Conservation (phyloP, 1,140 invertebrate genomes). For the Neotoxoptera formosana region DNA sequence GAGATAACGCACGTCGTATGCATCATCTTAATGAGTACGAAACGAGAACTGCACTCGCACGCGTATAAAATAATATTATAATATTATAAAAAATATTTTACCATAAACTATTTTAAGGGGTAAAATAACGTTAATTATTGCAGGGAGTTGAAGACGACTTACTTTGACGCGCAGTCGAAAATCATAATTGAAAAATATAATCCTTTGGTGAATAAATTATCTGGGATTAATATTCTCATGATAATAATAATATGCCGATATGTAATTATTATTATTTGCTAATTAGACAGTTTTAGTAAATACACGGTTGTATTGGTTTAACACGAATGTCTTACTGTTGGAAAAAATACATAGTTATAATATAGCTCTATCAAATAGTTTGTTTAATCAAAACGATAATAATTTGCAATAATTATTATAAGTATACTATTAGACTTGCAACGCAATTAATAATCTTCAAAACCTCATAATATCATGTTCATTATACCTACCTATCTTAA, state of each 20-base stretch:
- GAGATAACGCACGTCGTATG: neutral
- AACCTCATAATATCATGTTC: neutral
- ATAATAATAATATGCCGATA: too few species aligned
- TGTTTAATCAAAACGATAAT: too few species aligned
- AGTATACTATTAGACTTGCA: neutral
- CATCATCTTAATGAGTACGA: neutral
- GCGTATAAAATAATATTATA: too few species aligned
- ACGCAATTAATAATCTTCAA: neutral
- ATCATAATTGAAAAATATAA: neutral
- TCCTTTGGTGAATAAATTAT: neutral
- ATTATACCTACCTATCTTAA: neutral
- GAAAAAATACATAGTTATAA: too few species aligned
- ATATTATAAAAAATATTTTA: too few species aligned
- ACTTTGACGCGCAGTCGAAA: neutral
- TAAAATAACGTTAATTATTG: neutral
- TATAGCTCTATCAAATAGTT: too few species aligned
- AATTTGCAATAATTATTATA: neutral
- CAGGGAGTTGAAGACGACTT: neutral
- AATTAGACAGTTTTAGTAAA: too few species aligned
- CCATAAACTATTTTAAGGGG: neutral
- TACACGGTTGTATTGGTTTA: too few species aligned
- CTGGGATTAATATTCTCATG: neutral
- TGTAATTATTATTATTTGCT: too few species aligned
- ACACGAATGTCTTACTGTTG: too few species aligned
- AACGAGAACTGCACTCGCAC: neutral